These are phyloP conservation scores for Anagyrus pseudococci DNA, from an alignment of 2,888 invertebrate species.

Conservation along the genomic window DNA sequence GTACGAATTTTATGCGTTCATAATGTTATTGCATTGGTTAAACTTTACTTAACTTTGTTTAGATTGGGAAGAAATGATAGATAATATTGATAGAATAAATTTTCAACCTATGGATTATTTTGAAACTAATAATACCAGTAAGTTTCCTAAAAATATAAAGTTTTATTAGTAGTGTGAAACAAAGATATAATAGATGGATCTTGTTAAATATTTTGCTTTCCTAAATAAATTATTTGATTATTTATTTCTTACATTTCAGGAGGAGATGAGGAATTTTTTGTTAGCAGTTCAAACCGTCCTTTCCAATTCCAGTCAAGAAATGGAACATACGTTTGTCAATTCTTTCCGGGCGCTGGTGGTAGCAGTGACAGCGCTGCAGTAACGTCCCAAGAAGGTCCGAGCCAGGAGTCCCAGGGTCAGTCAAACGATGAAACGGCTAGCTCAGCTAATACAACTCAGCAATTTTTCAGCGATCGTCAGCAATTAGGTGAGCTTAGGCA, in stretches of 20 bases:
- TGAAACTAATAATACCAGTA: constrained; percentile 53
- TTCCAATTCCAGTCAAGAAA: constrained; percentile 66
- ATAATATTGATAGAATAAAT: constrained; percentile 54
- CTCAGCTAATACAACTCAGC: constrained; percentile 38
- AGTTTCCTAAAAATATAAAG: too few species aligned
- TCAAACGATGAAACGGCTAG: constrained; percentile 27
- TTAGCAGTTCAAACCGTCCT: constrained; percentile 76
- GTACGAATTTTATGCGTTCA: constrained; percentile 2
- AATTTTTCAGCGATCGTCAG: constrained; percentile 45
- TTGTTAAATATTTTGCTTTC: too few species aligned
- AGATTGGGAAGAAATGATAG: constrained; percentile 61
- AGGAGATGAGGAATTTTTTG: constrained; percentile 74
- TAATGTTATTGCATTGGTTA: background rate
- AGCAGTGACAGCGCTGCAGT: constrained; percentile 40
- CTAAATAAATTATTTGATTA: too few species aligned
- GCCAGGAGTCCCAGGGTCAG: constrained; percentile 36
- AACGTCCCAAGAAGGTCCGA: constrained; percentile 27
- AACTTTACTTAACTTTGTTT: constrained; percentile 10
- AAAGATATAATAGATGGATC: too few species aligned
- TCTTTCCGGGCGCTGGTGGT: constrained; percentile 74
- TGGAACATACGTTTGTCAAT: constrained; percentile 70
- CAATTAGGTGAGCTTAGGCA: constrained; percentile 74
- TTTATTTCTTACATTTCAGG: constrained; percentile 2
- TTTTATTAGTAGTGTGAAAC: too few species aligned
- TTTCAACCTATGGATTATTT: constrained; percentile 57